Conservation (phyloP, 1,140 invertebrate species). For the Cyphomyrmex costatus region DNA sequence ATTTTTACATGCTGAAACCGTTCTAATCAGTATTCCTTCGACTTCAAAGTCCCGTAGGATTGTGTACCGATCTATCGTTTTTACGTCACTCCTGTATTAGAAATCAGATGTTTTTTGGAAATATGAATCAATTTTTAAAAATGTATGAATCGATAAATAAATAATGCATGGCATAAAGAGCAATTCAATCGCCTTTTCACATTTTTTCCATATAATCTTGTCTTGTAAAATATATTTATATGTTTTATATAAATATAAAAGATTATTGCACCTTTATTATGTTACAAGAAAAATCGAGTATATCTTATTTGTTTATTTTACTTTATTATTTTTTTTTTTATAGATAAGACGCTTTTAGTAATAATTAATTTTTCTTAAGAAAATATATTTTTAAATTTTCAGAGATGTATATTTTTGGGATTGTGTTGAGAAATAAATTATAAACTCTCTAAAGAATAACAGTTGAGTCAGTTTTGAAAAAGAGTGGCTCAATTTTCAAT, state of each 20-base stretch:
- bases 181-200: background rate
- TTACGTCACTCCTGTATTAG: conserved; percentile 70
- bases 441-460: too few relatives aligned
- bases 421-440: background rate
- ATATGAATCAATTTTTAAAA: conserved; percentile 75
- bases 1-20: conserved; percentile 58
- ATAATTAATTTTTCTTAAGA: background rate
- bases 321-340: background rate
- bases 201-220: background rate
- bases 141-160: conserved; percentile 77
- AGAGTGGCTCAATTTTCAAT: too few relatives aligned
- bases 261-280: background rate
- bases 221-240: background rate
- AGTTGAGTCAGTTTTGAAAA: too few relatives aligned
- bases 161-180: conserved; percentile 73
- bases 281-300: background rate
- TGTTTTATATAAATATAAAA: background rate
- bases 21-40: conserved; percentile 73
- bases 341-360: background rate
- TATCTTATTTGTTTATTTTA: background rate
- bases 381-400: background rate
- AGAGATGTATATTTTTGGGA: background rate
- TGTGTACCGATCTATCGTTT: conserved; percentile 71
- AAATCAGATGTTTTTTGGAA: conserved; percentile 72
- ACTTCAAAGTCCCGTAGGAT: conserved; percentile 66